Evolutionary conservation across 2,888 invertebrate species (phyloP).

Genomic region (Boloria euphrosyne): DNA sequence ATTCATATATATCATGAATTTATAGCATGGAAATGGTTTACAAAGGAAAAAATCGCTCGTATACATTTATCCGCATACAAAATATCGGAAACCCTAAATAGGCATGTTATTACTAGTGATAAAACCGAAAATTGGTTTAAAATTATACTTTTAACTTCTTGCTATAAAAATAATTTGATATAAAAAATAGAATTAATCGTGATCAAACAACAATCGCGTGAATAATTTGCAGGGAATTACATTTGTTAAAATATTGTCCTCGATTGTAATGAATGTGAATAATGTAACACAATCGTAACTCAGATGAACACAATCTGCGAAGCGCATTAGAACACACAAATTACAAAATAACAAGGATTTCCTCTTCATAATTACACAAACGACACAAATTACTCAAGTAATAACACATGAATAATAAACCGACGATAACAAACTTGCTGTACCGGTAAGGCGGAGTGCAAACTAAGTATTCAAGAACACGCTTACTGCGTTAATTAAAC

Average conservation of each 20-base stretch:
- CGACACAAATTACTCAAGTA: constrained; percentile 68
- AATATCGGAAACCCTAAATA: no score
- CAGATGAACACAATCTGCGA: constrained; percentile 62
- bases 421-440: constrained; percentile 37
- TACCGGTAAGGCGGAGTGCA: constrained; percentile 24
- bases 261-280: constrained; percentile 65
- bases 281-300: constrained; percentile 73
- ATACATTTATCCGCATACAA: no score
- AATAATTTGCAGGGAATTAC: constrained; percentile 45
- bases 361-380: constrained; percentile 70
- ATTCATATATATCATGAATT: no score
- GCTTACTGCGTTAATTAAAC: no score
- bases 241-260: constrained; percentile 47
- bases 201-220: constrained; percentile 41
- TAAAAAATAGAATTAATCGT: constrained; percentile 44
- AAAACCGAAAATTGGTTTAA: background rate
- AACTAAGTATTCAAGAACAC: constrained; percentile 21
- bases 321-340: constrained; percentile 64
- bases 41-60: no score
- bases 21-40: no score
- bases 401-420: constrained; percentile 59
- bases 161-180: constrained; percentile 7
- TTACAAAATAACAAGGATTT: constrained; percentile 74
- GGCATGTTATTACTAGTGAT: no score
- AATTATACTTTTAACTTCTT: background rate